Conservation (phyloP, 1,140 invertebrate genomes). For the Hylaeus volcanicus region DNA sequence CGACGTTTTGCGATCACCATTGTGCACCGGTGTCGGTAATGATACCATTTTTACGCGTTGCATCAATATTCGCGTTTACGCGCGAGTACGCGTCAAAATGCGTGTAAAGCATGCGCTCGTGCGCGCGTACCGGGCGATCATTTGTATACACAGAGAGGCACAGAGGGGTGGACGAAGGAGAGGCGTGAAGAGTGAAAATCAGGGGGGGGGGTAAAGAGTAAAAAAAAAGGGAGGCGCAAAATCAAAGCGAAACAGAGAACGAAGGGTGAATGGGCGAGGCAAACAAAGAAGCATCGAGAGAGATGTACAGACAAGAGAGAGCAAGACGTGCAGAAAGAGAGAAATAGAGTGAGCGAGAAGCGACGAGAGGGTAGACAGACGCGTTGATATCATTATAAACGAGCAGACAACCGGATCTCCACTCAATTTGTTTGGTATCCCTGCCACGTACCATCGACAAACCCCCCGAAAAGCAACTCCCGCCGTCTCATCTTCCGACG, state of each 20-base stretch:
- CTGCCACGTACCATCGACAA: constrained; percentile 38
- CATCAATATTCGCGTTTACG: constrained; percentile 32
- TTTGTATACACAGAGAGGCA: not conserved
- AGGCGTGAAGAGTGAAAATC: constrained; percentile 1
- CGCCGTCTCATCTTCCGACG: constrained; percentile 28
- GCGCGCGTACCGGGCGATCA: constrained; percentile 27
- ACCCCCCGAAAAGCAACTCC: constrained; percentile 14
- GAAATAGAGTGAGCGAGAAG: no score
- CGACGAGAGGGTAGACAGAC: constrained; percentile 42
- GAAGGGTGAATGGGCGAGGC: not conserved
- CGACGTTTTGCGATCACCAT: constrained; percentile 40
- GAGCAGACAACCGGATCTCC: constrained; percentile 68
- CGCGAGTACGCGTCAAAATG: constrained; percentile 33
- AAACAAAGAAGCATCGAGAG: constrained; percentile 28
- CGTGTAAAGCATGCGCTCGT: constrained; percentile 20
- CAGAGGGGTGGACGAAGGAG: not conserved
- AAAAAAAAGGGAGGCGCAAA: constrained; percentile 14
- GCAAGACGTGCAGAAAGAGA: not conserved
- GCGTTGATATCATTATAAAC: constrained; percentile 71
- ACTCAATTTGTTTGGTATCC: constrained; percentile 72
- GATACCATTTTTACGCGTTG: constrained; percentile 45
- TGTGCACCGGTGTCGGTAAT: constrained; percentile 45
- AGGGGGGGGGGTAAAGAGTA: constrained; percentile 2
- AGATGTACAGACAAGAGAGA: not conserved
- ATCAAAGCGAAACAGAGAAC: constrained; percentile 15